A percentile compares a stretch with the other conserved stretches of the same genome.
Conservation (phyloP, 2,113 vertebrate species). For the Oenanthe oenanthe region DNA sequence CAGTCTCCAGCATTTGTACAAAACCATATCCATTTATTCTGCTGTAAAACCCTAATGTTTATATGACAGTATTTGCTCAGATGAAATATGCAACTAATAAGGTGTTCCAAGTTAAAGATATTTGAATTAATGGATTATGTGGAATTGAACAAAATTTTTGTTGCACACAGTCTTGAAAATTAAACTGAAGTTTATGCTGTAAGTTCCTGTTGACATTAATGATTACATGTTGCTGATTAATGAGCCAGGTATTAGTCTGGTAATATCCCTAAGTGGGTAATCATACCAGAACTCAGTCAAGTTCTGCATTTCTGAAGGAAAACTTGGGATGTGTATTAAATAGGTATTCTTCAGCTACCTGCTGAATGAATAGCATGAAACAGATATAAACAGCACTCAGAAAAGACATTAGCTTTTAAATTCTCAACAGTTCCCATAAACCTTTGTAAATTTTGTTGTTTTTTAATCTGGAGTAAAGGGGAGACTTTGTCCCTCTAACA, state of each 20-base stretch:
- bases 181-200: background rate
- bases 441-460: accelerated
- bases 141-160: background rate
- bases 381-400: background rate
- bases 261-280: background rate
- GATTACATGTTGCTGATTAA: background rate
- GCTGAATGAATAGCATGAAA: background rate
- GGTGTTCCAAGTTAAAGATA: background rate
- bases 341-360: background rate
- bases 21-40: background rate
- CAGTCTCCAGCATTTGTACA: background rate
- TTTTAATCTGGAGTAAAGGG: background rate
- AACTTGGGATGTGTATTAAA: background rate
- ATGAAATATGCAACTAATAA: background rate
- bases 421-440: background rate
- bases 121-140: background rate
- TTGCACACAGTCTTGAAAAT: background rate
- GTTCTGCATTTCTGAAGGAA: background rate
- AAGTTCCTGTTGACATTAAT: background rate
- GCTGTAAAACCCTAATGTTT: background rate
- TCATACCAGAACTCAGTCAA: background rate
- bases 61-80: background rate
- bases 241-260: background rate
- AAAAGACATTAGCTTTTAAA: background rate
- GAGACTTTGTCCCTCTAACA: background rate